Conservation (phyloP, 2,797 vertebrate genomes). For the Siniperca obscura region DNA sequence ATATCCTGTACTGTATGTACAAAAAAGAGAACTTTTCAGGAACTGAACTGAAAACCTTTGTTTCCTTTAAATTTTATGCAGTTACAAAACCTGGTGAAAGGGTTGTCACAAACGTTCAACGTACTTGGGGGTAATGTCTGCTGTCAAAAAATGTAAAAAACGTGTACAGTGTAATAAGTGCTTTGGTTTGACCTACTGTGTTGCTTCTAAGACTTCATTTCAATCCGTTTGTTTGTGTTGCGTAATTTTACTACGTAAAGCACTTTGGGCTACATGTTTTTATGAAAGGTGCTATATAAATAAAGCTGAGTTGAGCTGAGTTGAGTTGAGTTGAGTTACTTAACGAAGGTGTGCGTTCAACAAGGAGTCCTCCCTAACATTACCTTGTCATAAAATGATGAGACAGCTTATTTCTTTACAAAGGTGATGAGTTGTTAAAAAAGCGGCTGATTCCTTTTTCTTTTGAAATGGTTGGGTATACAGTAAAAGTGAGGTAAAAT, state of each 20-base stretch:
- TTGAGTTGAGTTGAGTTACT: neutral
- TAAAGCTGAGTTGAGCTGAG: no score
- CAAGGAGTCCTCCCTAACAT: constrained; percentile 17
- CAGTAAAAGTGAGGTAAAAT: constrained; percentile 30
- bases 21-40: constrained; percentile 25
- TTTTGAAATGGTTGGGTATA: constrained; percentile 26
- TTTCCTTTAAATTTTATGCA: constrained; percentile 15
- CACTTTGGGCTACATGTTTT: no score
- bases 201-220: constrained; percentile 28
- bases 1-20: constrained; percentile 38
- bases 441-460: neutral
- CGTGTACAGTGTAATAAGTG: constrained; percentile 39
- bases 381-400: neutral
- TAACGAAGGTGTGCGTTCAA: constrained; percentile 36
- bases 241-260: no score
- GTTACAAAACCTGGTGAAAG: constrained; percentile 21
- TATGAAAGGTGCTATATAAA: no score
- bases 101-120: neutral
- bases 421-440: constrained; percentile 13
- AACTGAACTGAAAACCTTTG: neutral
- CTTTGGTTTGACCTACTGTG: constrained; percentile 59
- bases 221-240: neutral
- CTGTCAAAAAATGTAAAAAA: constrained; percentile 5
- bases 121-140: neutral
- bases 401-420: constrained; percentile 25